Evolutionary conservation across 2,888 invertebrate species (phyloP).

Genomic region (Macrosoma leucophasiata): DNA sequence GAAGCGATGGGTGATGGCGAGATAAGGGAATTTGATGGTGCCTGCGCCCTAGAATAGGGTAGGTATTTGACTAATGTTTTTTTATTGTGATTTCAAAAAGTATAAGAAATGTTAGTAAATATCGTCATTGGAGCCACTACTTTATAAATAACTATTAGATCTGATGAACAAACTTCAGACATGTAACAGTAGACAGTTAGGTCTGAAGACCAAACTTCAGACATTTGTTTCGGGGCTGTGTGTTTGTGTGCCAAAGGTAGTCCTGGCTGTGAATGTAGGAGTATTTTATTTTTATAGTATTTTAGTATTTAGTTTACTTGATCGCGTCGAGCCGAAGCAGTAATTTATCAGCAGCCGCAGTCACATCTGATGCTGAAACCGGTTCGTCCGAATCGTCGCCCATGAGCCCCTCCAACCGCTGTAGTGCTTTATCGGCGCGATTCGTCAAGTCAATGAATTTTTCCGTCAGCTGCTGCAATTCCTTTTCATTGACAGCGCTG

Average conservation of each 20-base stretch:
- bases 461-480: constrained; percentile 60
- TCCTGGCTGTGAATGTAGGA: too few species aligned
- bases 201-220: too few species aligned
- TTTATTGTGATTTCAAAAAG: too few species aligned
- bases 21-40: background rate
- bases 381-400: constrained; percentile 42
- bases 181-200: too few species aligned
- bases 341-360: constrained; percentile 51
- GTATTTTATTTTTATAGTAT: too few species aligned
- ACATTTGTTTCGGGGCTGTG: too few species aligned
- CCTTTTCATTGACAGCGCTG: constrained; percentile 51
- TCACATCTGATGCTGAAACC: constrained; percentile 44
- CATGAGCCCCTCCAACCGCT: constrained; percentile 51
- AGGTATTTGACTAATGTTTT: too few species aligned
- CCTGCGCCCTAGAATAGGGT: too few species aligned
- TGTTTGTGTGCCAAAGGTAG: background rate
- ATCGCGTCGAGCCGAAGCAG: constrained; percentile 49
- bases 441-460: constrained; percentile 65
- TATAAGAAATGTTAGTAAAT: too few species aligned
- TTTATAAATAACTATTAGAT: too few species aligned
- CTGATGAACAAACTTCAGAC: too few species aligned
- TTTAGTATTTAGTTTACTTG: constrained; percentile 48
- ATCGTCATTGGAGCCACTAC: too few species aligned
- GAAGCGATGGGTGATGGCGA: background rate
- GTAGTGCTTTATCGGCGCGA: constrained; percentile 61